Percentiles rank a stretch among this genome's conserved stretches.
phyloP scores from a whole-genome alignment of 2,113 vertebrate species.

The Dendrocopos noguchii region DNA sequence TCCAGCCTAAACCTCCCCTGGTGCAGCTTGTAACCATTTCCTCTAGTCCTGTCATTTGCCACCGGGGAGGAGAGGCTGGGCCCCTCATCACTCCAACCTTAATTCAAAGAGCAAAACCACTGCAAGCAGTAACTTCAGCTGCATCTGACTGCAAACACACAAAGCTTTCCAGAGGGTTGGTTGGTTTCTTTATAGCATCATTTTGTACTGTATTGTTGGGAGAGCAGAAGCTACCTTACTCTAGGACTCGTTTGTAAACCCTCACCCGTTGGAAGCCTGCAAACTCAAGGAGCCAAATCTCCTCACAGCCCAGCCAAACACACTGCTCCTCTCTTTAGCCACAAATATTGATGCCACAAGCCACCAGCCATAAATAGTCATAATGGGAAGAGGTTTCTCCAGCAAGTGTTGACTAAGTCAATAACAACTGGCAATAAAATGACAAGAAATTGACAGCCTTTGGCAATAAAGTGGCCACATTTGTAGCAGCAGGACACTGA shows the following conservation, averaged over 20 bases:
- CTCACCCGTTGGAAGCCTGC: not conserved
- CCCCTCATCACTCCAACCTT: no score
- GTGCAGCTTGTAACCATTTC: no score
- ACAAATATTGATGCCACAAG: not conserved
- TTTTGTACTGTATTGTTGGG: not conserved
- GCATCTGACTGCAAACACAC: not conserved
- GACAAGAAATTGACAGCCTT: not conserved
- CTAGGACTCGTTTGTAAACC: not conserved
- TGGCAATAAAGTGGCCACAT: rapidly evolving
- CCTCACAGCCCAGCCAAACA: not conserved
- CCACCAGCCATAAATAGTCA: not conserved
- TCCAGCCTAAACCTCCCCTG: no score
- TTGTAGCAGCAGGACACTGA: not conserved
- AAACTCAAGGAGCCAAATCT: not conserved
- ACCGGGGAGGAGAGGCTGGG: no score
- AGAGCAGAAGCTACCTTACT: not conserved
- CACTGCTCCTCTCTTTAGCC: not conserved
- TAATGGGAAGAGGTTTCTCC: not conserved
- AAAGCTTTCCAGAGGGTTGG: not conserved
- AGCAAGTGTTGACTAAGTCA: not conserved
- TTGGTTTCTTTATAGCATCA: not conserved
- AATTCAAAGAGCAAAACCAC: not conserved
- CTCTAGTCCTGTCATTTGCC: no score
- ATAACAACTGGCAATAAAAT: not conserved
- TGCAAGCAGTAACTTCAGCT: not conserved